Base-by-base conservation (phyloP, 2,888 invertebrate genomes). In the Conistra vaccinii region DNA sequence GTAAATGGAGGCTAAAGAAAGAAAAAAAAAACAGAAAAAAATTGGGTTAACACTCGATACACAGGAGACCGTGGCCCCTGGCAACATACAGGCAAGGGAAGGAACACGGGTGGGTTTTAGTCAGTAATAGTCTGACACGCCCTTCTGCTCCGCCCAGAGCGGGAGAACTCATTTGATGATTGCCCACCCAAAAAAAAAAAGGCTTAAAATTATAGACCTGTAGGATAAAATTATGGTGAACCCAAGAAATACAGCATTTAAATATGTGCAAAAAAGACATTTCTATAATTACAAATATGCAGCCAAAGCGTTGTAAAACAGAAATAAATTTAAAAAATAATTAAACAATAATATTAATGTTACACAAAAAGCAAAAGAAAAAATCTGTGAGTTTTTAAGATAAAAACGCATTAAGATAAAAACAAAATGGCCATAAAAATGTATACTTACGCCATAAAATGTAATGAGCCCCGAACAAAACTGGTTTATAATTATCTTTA, bases 401-500 rank as follows among this genome's bases (percentile, higher is more conserved):
- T n/a, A n/a, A n/a, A n/a, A n/a, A 58, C 23, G 23, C 2, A n/a
- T 23, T 3, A n/a, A 29, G 14, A 72, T 72, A 53, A 45, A 29
- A 60, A 32, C 12, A 17, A 26, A 55, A 51, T 48, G 26, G 12
- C 57, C 26, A 3, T 32, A 65, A 73, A 63, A 29, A 53, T 10
- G 0, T n/a, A 35, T 23, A 67, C 35, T 17, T 23, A 67, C 35
- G 17, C 26, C 29, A 60, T 70, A 60, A 70, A 69, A 42, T 55
- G 0, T 67, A 70, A 70, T 57, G 53, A 57, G 23, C 12, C 0
- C 20, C 48, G 61, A 35, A 55, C 55, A 55, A 60, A 62, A 51
- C 53, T 0, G n/a, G 12, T 35, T 63, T 20, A 57, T 53, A 70
- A 84, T 85, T 61, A 66, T 55, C 12, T 58, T 58, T 69, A 69